phyloP scores from a whole-genome alignment of 1,140 invertebrate genomes.

The Manduca sexta region DNA sequence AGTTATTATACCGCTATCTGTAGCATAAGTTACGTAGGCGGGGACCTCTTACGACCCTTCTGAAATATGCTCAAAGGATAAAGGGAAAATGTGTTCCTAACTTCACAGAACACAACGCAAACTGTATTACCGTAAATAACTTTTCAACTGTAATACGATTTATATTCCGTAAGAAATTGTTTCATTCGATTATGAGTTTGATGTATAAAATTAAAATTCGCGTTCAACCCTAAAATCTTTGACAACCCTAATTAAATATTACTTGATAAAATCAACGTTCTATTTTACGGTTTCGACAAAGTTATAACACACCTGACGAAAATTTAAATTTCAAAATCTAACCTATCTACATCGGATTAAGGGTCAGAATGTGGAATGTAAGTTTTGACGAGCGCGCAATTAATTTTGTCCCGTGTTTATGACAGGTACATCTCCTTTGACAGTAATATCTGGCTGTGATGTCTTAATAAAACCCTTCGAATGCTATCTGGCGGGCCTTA shows the following conservation, averaged over 20 bases:
- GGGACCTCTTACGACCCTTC: too few relatives aligned
- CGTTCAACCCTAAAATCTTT: neutral
- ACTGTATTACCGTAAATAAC: too few relatives aligned
- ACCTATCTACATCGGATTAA: neutral
- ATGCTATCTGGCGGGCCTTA: constrained; percentile 30
- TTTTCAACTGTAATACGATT: too few relatives aligned
- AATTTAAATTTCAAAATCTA: rapidly evolving
- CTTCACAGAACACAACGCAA: too few relatives aligned
- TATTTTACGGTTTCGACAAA: constrained; percentile 5
- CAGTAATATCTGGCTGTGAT: constrained; percentile 40
- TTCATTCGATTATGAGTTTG: too few relatives aligned
- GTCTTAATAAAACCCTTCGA: constrained; percentile 41
- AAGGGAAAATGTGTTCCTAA: too few relatives aligned
- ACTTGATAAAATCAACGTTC: constrained; percentile 12
- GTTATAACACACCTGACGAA: neutral
- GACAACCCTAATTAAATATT: constrained; percentile 17
- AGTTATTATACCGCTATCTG: too few relatives aligned
- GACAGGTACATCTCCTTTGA: constrained; percentile 42
- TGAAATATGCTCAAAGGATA: too few relatives aligned
- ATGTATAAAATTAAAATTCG: too few relatives aligned
- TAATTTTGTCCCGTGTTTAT: constrained; percentile 19
- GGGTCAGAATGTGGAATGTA: neutral
- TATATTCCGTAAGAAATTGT: too few relatives aligned
- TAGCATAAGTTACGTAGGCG: too few relatives aligned
- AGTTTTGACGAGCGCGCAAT: neutral